Evolutionary conservation across 1,140 invertebrate species (phyloP).

Genomic region (Sinonovacula constricta): DNA sequence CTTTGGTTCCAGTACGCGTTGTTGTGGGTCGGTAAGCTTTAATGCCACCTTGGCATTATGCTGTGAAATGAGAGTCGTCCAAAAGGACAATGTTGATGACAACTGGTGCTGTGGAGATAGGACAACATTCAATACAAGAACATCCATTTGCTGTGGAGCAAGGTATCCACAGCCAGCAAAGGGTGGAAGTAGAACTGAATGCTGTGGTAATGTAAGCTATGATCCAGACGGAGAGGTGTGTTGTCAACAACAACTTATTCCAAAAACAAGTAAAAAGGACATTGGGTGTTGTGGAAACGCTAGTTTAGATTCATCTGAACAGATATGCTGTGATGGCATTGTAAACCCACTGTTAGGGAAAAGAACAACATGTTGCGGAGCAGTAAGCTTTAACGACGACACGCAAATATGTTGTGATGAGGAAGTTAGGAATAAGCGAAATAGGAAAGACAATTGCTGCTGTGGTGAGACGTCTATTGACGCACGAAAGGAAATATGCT

Average conservation of each 20-base stretch:
- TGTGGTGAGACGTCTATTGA: slow-evolving; percentile 48
- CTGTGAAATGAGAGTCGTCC: slow-evolving; percentile 25
- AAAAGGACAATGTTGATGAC: slow-evolving; percentile 33
- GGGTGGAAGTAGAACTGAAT: slow-evolving; percentile 28
- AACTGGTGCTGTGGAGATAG: slow-evolving; percentile 46
- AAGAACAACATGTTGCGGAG: slow-evolving; percentile 41
- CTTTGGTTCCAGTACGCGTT: slow-evolving; percentile 30
- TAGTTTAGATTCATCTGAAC: slow-evolving; percentile 22
- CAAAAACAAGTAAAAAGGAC: slow-evolving; percentile 23
- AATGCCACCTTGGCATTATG: slow-evolving; percentile 34
- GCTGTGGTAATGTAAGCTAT: slow-evolving; percentile 37
- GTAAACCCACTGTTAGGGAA: slow-evolving; percentile 22
- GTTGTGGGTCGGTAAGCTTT: slow-evolving; percentile 40
- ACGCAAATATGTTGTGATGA: slow-evolving; percentile 36
- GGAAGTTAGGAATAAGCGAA: slow-evolving; percentile 40
- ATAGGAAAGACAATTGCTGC: slow-evolving; percentile 45
- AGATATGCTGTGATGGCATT: slow-evolving; percentile 42
- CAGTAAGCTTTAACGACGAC: slow-evolving; percentile 29
- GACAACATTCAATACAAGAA: slow-evolving; percentile 40
- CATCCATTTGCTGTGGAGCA: slow-evolving; percentile 40
- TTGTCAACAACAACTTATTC: slow-evolving; percentile 26
- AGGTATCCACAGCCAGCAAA: slow-evolving; percentile 36
- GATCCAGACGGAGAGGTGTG: slow-evolving; percentile 33
- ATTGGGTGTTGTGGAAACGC: slow-evolving; percentile 41
- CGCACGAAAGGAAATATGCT: slow-evolving; percentile 42